Evolutionary conservation across 2,797 vertebrate species (phyloP).

Genomic region (Furcifer pardalis): DNA sequence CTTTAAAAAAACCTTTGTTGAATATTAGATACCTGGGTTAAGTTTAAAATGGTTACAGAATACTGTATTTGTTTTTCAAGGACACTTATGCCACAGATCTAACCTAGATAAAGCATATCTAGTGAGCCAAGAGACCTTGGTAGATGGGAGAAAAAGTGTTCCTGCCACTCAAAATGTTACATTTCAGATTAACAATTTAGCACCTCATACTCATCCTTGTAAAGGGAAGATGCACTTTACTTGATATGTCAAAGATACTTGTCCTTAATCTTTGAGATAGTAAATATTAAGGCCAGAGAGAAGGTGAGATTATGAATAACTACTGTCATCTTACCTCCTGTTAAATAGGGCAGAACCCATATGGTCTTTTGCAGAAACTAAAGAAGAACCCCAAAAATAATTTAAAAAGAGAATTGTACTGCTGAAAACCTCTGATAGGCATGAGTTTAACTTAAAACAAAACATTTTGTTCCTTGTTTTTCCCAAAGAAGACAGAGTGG

Average conservation of each 20-base stretch:
- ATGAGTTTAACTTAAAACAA: too few species aligned
- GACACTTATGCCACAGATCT: slow-evolving; percentile 34
- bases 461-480: too few species aligned
- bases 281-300: neutral
- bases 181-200: slow-evolving; percentile 35
- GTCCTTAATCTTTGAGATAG: neutral
- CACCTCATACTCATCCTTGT: slow-evolving; percentile 1
- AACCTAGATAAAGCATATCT: slow-evolving; percentile 28
- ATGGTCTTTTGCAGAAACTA: too few species aligned
- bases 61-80: slow-evolving; percentile 44
- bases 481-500: too few species aligned
- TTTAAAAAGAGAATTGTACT: too few species aligned
- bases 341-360: too few species aligned
- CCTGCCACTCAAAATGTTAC: slow-evolving; percentile 42
- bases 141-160: slow-evolving; percentile 3
- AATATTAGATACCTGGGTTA: slow-evolving; percentile 38
- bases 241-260: neutral
- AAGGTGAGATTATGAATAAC: neutral
- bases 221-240: neutral
- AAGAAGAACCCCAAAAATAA: too few species aligned
- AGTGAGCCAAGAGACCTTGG: slow-evolving; percentile 16
- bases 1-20: slow-evolving; percentile 32
- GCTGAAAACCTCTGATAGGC: too few species aligned
- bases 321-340: neutral
- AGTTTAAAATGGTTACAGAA: slow-evolving; percentile 39